Base-by-base conservation (phyloP, 2,797 vertebrate species). In the Psittacula echo region DNA sequence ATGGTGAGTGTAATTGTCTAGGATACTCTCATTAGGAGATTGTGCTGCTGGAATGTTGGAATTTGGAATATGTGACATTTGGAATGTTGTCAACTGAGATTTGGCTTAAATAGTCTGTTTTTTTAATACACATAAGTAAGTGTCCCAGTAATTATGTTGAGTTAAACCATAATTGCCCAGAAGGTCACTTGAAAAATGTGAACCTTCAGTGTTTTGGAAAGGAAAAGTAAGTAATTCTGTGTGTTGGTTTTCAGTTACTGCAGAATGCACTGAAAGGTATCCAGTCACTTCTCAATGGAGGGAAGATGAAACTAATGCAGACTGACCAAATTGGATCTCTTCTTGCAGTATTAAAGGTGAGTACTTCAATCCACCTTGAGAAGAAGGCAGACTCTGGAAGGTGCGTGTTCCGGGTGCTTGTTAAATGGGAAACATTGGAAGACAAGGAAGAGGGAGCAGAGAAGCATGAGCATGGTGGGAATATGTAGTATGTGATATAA, bases 201-300 rank as follows among this genome's bases (percentile, higher is more conserved):
- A 88, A 64, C 37, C 34, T 74, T 11, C 22, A 22, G 11, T 2
- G 2, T 70, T 90, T 84, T 79, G 74, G n/a, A 42, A 80, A 80
- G 32, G 20, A 54, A 56, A 29, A 91, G 11, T 15, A 23, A 79
- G 3, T 53, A 27, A 73, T 85, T 86, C 17, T 27, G 47, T 73
- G 47, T 13, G 72, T 77, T 68, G 87, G 19, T 41, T 95, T 89
- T 71, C 93, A 99, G 99, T 95, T 99, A 87, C 96, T 99, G 82
- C 99, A 99, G 89, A 98, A 98, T 72, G 98, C 99, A 11, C 96
- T 99, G 94, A 99, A 99, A 96, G 99, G 99, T 27, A 97, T 99
- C 83, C 99, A 99, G 93, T 99, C 97, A 0, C 99, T 99, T 92
- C 97, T 99, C n/a, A 99, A 99, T 6, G 98, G 98, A 23, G 99